Conservation (phyloP, 2,888 invertebrate species). For the Cheilosia impressa region DNA sequence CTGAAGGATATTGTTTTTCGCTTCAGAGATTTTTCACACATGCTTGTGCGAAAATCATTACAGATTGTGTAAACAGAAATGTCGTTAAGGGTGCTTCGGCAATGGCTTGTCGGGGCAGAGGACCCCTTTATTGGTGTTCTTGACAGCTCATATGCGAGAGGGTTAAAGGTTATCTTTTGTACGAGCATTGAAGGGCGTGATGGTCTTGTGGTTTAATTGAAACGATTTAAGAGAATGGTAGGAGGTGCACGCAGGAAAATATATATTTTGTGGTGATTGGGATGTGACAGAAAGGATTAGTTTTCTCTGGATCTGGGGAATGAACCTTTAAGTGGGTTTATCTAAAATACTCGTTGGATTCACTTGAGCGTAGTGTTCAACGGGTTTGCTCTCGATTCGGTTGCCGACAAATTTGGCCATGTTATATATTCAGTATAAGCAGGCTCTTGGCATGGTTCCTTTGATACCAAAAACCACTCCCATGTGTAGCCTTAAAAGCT, state of each 20-base stretch:
- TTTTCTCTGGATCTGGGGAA: no score
- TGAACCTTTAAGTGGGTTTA: no score
- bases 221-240: slow-evolving; percentile 34
- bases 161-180: slow-evolving; percentile 45
- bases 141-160: slow-evolving; percentile 42
- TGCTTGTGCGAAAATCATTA: slow-evolving; percentile 46
- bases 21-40: slow-evolving; percentile 34
- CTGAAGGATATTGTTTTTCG: slow-evolving; percentile 53
- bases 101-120: slow-evolving; percentile 19
- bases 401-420: no score
- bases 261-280: background rate
- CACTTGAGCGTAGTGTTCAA: no score
- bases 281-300: background rate
- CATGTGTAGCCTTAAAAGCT: no score
- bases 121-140: slow-evolving; percentile 56
- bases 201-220: slow-evolving; percentile 45
- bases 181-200: slow-evolving; percentile 31
- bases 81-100: background rate
- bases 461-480: no score
- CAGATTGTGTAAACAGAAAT: slow-evolving; percentile 49
- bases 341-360: no score
- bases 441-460: no score
- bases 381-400: no score
- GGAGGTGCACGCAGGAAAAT: background rate
- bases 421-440: no score